phyloP scores from a whole-genome alignment of 2,113 vertebrate genomes.

The Coreoperca whiteheadi region DNA sequence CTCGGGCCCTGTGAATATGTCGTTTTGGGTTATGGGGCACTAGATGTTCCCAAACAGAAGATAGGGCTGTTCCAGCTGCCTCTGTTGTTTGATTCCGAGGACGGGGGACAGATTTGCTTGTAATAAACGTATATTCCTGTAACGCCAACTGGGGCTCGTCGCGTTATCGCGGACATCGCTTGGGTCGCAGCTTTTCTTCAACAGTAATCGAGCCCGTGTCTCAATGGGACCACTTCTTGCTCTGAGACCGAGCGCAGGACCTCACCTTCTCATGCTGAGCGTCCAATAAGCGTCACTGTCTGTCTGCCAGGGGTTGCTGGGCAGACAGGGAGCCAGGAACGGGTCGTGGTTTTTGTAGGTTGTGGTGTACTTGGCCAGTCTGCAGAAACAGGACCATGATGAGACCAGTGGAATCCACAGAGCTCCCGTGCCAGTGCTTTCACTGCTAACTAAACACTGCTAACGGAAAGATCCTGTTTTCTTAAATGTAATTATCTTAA shows the following conservation, averaged over 20 bases:
- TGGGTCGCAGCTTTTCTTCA: too few species aligned
- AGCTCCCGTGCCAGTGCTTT: neutral
- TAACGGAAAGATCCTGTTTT: neutral
- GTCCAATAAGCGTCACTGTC: constrained; percentile 93
- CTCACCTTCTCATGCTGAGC: constrained; percentile 91
- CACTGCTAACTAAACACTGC: neutral
- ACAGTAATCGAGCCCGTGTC: neutral
- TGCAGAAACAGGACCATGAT: constrained; percentile 62
- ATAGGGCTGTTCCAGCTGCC: too few species aligned
- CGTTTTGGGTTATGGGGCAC: too few species aligned
- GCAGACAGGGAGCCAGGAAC: constrained; percentile 91
- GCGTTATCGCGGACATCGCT: too few species aligned
- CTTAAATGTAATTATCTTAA: neutral
- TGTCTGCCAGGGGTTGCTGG: constrained; percentile 95
- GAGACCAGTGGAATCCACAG: neutral
- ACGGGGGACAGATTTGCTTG: too few species aligned
- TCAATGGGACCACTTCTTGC: neutral
- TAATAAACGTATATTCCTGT: too few species aligned
- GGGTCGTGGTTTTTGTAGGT: constrained; percentile 92
- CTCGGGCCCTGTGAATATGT: too few species aligned
- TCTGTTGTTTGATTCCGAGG: too few species aligned
- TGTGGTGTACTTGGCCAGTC: constrained; percentile 92
- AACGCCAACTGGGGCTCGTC: too few species aligned
- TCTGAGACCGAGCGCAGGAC: neutral
- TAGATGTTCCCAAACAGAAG: too few species aligned